Evolutionary conservation across 92 coral and sea anemone species (phyloP), one percentile per base, ranked within the genome.

Genomic region (Epizoanthus fatuus): DNA sequence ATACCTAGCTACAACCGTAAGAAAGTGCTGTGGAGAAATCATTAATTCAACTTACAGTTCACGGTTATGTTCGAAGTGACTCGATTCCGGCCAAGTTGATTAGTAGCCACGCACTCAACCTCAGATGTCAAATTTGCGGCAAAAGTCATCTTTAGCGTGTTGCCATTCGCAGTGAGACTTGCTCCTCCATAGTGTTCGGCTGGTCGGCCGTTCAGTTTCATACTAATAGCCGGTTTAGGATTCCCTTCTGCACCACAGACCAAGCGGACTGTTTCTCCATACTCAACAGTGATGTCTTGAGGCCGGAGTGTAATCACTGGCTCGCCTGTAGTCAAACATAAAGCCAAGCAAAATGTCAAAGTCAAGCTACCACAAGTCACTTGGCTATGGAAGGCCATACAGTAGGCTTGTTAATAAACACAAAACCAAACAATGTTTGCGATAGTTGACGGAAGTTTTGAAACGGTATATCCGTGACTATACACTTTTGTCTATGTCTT

Each of bases 261-360:
- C 82, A 77, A 60, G 25, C 38, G 19, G 55, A 40, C 38, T 20
- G 44, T 42, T 77, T 77, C 70, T 77, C 82, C 82, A 20, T 19
- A 77, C 57, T 62, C 35, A 12, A 62, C 82, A 2, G 82, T 45
- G 44, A 42, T 42, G 14, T 77, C 56, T 10, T 42, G 40, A 38
- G 82, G 68, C 1, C 39, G 32, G 44, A 38, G 14, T 42, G 32
- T 16, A 60, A 59, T 17, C n/a, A 19, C 13, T 19, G 82, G 70
- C 20, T 77, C 35, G 15, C 49, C 71, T 77, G 82, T 37, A 62
- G 47, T 42, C 67, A n/a, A 35, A 56, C 62, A 40, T 20, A 57
- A 22, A 20, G 56, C 70, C 19, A 77, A 62, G 63, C 58, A 59
- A 53, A 75, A 4, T 55, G 1, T 11, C n/a, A 57, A 25, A 4